Conservation (phyloP, 2,113 vertebrate species). For the Nibea albiflora region DNA sequence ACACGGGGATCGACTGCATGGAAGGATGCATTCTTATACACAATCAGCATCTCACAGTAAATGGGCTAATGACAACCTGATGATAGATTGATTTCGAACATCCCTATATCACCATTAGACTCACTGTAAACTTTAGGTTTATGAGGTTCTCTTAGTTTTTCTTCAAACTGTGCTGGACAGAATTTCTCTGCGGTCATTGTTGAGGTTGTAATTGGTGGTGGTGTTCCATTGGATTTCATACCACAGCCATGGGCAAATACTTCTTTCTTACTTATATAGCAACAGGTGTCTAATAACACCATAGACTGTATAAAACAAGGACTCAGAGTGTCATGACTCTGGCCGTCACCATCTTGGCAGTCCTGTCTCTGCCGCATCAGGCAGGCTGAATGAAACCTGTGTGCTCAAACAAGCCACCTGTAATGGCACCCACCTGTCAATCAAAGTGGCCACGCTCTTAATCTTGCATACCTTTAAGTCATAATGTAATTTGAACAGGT, state of each 20-base stretch:
- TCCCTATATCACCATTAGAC: no score
- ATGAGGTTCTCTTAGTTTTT: constrained; percentile 1
- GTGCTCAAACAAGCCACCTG: no score
- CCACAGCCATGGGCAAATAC: background rate
- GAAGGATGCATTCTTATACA: constrained; percentile 1
- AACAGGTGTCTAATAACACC: background rate
- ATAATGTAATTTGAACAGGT: no score
- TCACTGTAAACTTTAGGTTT: background rate
- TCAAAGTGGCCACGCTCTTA: no score
- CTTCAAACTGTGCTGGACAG: background rate
- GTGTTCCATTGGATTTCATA: background rate
- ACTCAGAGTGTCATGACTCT: no score
- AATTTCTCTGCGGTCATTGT: background rate
- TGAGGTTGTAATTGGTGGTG: background rate
- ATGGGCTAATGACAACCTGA: constrained; percentile 2
- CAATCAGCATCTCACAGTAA: background rate
- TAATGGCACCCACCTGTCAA: no score
- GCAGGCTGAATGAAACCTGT: no score
- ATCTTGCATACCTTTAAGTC: no score
- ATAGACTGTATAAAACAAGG: no score
- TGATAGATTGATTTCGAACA: background rate
- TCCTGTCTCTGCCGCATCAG: no score
- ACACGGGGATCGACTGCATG: background rate
- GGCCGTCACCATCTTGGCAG: no score
- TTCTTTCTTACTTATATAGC: background rate